Percentiles rank a stretch among this genome's conserved stretches.
These are phyloP conservation scores for Ctenicera cuprea DNA, from an alignment of 2,888 invertebrate genomes.

Conservation along the genomic window DNA sequence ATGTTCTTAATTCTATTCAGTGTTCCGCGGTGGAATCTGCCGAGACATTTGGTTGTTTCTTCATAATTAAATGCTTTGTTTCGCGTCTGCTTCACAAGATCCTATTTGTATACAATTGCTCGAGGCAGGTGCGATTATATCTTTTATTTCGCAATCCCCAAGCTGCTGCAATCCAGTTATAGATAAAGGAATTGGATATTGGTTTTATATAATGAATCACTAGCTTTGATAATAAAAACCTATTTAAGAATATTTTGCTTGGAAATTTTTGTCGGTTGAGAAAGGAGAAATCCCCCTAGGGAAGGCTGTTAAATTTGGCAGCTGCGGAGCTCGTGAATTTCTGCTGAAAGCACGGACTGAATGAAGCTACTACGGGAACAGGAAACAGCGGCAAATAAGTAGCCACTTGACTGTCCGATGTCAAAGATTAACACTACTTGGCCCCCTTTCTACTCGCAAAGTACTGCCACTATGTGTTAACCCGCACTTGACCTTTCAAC, in stretches of 20 bases:
- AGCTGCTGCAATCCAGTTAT: background rate
- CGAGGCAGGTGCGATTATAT: background rate
- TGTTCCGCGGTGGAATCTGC: slow-evolving; percentile 10
- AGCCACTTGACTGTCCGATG: slow-evolving; percentile 57
- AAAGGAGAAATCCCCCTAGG: slow-evolving; percentile 34
- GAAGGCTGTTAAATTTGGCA: slow-evolving; percentile 37
- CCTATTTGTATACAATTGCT: background rate
- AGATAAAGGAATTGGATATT: slow-evolving; percentile 8
- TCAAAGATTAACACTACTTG: slow-evolving; percentile 59
- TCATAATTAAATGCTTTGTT: slow-evolving; percentile 50
- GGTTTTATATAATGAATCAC: background rate
- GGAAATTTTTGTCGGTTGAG: slow-evolving; percentile 9
- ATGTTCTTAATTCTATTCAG: slow-evolving; percentile 16
- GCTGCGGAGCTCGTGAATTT: slow-evolving; percentile 40
- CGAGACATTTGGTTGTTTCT: slow-evolving; percentile 24
- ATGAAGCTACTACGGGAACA: slow-evolving; percentile 46
- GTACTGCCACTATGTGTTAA: slow-evolving; percentile 41
- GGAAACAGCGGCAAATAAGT: slow-evolving; percentile 53
- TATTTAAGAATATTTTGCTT: slow-evolving; percentile 7
- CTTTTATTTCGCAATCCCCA: background rate
- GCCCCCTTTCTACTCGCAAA: slow-evolving; percentile 47
- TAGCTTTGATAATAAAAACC: background rate
- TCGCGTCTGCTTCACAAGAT: background rate
- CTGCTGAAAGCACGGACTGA: slow-evolving; percentile 37
- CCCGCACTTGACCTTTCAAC: slow-evolving; percentile 45